Percentiles rank a stretch among this genome's conserved stretches.
Conservation (phyloP, 2,113 vertebrate genomes). For the Crotalus horridus region DNA sequence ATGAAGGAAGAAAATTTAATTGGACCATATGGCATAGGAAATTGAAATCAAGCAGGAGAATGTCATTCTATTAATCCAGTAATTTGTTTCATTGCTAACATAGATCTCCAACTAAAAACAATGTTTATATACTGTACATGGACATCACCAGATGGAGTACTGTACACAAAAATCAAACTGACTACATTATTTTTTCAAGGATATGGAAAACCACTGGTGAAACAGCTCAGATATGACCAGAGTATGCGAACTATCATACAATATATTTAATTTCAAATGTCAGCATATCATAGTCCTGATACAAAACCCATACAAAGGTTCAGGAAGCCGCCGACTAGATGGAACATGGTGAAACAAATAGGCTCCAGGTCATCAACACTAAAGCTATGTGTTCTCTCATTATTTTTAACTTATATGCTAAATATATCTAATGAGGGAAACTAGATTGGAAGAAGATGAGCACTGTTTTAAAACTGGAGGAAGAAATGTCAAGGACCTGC, state of each 20-base stretch:
- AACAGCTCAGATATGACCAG: neutral
- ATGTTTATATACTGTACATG: neutral
- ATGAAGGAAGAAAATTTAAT: neutral
- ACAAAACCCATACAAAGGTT: neutral
- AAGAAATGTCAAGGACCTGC: neutral
- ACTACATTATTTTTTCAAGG: neutral
- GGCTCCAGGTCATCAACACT: neutral
- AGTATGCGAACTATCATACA: neutral
- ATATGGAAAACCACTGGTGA: neutral
- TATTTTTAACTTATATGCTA: neutral
- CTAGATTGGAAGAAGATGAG: neutral
- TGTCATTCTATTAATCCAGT: neutral
- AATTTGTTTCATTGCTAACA: neutral
- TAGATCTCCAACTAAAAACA: neutral
- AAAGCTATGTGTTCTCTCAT: neutral
- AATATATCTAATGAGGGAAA: neutral
- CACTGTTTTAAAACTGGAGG: neutral
- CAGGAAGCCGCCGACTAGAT: neutral
- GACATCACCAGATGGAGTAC: neutral
- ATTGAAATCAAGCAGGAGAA: neutral
- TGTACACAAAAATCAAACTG: neutral
- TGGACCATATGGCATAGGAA: neutral
- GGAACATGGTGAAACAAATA: neutral
- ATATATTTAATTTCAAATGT: neutral
- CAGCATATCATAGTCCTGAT: neutral